Conservation (phyloP, 2,888 invertebrate species). For the Cheilosia soror region DNA sequence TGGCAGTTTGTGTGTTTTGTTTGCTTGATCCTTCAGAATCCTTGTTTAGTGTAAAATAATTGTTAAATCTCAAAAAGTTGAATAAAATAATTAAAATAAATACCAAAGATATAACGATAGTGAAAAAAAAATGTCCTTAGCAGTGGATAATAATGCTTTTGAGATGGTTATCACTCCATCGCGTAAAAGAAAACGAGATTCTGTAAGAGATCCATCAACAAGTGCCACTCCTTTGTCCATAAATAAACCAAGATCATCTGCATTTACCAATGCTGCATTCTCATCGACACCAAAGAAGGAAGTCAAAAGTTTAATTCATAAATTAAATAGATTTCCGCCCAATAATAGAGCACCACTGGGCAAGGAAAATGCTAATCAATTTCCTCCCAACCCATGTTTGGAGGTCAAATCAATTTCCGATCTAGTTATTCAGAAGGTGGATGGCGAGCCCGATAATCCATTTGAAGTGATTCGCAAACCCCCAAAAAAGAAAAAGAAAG, state of each 20-base stretch:
- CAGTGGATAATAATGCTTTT: slow-evolving; percentile 71
- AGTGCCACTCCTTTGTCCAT: not conserved
- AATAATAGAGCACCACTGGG: slow-evolving; percentile 41
- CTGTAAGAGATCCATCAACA: slow-evolving; percentile 49
- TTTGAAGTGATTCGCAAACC: slow-evolving; percentile 83
- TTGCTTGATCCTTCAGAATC: slow-evolving; percentile 40
- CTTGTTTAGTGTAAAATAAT: not conserved
- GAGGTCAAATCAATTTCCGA: slow-evolving; percentile 82
- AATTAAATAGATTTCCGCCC: slow-evolving; percentile 60
- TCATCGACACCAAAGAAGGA: slow-evolving; percentile 82
- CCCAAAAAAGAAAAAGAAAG: slow-evolving; percentile 81
- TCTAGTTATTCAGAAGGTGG: slow-evolving; percentile 70
- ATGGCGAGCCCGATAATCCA: slow-evolving; percentile 78
- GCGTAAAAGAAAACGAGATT: slow-evolving; percentile 82
- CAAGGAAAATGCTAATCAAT: slow-evolving; percentile 74
- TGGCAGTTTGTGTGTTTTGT: slow-evolving; percentile 63
- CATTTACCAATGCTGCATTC: slow-evolving; percentile 81
- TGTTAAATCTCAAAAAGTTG: not conserved
- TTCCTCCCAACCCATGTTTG: slow-evolving; percentile 77
- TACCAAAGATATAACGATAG: slow-evolving; percentile 1
- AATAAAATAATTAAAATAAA: not conserved
- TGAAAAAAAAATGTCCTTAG: slow-evolving; percentile 62
- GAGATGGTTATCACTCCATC: slow-evolving; percentile 77
- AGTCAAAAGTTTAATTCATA: slow-evolving; percentile 78
- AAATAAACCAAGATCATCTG: slow-evolving; percentile 29